These are phyloP conservation scores for Pogoniulus pusillus DNA, from an alignment of 2,797 vertebrate species.

Conservation along the genomic window DNA sequence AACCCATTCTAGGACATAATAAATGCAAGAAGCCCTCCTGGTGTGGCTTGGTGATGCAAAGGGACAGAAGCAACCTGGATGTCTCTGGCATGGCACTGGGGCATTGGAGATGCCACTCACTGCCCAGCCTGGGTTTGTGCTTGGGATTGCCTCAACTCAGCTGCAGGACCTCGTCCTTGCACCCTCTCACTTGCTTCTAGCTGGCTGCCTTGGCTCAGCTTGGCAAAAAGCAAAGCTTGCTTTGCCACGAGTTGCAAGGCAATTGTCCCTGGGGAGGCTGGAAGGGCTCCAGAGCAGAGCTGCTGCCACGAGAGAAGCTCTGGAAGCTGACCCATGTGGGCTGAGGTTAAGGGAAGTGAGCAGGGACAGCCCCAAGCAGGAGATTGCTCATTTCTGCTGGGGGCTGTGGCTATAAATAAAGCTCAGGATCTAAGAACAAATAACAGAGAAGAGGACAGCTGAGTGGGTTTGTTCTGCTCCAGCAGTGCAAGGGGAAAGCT, in stretches of 20 bases:
- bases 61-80: too few relatives aligned
- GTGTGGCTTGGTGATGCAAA: too few relatives aligned
- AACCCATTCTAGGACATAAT: too few relatives aligned
- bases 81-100: too few relatives aligned
- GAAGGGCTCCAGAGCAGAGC: conserved; percentile 40
- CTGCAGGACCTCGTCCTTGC: too few relatives aligned
- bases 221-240: neutral
- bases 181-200: neutral
- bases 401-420: conserved; percentile 38
- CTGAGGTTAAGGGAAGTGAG: conserved; percentile 26
- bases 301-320: conserved; percentile 16
- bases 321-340: conserved; percentile 11
- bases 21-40: too few relatives aligned
- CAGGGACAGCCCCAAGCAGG: neutral
- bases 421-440: neutral
- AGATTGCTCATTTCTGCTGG: conserved; percentile 23
- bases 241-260: neutral
- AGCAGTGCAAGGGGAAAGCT: neutral
- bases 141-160: too few relatives aligned
- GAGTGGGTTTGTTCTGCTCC: neutral
- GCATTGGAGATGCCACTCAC: too few relatives aligned
- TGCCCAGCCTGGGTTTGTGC: too few relatives aligned
- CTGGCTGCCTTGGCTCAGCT: neutral
- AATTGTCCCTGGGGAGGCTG: neutral
- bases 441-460: neutral